A percentile compares a stretch with the other conserved stretches of the same genome.
phyloP scores from a whole-genome alignment of 2,888 invertebrate genomes.

The Emmelina monodactyla region DNA sequence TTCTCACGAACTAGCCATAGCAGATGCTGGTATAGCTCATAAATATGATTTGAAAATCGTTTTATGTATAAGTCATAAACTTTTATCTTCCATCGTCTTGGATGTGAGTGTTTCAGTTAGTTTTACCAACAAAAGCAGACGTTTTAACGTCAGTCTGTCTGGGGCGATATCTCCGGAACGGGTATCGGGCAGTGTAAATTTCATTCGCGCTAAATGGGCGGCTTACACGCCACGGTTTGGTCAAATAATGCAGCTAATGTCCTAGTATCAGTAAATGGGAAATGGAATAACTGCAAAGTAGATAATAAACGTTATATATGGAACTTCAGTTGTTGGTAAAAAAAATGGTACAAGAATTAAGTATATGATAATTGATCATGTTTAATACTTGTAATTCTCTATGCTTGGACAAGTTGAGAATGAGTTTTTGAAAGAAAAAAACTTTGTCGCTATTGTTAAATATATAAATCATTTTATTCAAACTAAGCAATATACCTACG shows the following conservation, averaged over 20 bases:
- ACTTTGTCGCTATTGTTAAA: too few species aligned
- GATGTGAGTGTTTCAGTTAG: slow-evolving; percentile 48
- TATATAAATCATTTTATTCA: too few species aligned
- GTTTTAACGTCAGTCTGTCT: slow-evolving; percentile 57
- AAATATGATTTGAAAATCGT: slow-evolving; percentile 66
- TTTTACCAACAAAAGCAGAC: slow-evolving; percentile 58
- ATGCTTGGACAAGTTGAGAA: too few species aligned
- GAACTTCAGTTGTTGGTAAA: too few species aligned
- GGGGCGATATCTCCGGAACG: slow-evolving; percentile 33
- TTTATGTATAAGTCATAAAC: slow-evolving; percentile 64
- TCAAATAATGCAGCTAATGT: slow-evolving; percentile 61
- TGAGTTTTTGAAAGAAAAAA: too few species aligned
- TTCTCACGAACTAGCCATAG: slow-evolving; percentile 53
- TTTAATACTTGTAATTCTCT: too few species aligned
- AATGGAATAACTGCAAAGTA: too few species aligned
- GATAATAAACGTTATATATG: too few species aligned
- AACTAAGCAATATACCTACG: too few species aligned
- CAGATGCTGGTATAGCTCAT: slow-evolving; percentile 56
- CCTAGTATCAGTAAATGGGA: slow-evolving; percentile 58
- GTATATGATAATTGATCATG: too few species aligned
- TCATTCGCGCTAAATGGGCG: slow-evolving; percentile 42
- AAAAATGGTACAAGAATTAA: too few species aligned
- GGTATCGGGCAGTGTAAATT: slow-evolving; percentile 57
- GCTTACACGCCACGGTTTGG: slow-evolving; percentile 53
- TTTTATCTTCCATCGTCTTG: slow-evolving; percentile 51